These are phyloP conservation scores for Sarcoramphus papa DNA, from an alignment of 2,797 vertebrate genomes.

Conservation along the genomic window DNA sequence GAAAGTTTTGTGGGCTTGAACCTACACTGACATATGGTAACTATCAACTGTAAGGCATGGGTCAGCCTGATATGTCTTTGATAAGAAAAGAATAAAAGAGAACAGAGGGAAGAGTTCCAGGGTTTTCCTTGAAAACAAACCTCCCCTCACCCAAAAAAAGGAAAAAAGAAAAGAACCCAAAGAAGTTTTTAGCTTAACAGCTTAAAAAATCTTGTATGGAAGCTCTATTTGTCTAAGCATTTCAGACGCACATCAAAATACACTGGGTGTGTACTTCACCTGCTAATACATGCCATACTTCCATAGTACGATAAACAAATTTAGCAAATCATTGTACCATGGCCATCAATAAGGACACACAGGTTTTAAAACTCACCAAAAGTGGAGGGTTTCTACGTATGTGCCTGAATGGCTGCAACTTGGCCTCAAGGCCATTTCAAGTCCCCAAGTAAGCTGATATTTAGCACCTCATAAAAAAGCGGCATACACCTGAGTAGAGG, in stretches of 20 bases:
- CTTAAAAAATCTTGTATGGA: neutral
- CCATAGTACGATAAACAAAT: neutral
- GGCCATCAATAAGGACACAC: neutral
- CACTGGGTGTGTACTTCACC: neutral
- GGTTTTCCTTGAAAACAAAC: neutral
- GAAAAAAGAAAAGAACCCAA: accelerated
- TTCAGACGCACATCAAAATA: neutral
- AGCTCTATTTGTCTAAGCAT: neutral
- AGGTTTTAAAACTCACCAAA: neutral
- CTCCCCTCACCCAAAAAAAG: accelerated
- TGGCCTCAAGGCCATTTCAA: slow-evolving; percentile 51
- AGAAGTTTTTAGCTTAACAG: neutral
- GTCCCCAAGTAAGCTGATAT: slow-evolving; percentile 73
- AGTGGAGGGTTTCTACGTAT: neutral
- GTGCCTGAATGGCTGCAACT: slow-evolving; percentile 26
- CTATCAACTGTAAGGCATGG: neutral
- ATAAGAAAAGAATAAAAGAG: neutral
- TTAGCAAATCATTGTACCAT: neutral
- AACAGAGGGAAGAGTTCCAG: neutral
- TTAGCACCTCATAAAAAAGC: slow-evolving; percentile 76
- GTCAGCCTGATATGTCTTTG: neutral
- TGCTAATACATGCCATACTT: neutral
- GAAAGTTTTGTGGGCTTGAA: neutral
- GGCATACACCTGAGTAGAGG: slow-evolving; percentile 63
- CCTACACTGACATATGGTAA: neutral